Conservation (phyloP, 1,140 invertebrate genomes). For the Orchesella cincta region DNA sequence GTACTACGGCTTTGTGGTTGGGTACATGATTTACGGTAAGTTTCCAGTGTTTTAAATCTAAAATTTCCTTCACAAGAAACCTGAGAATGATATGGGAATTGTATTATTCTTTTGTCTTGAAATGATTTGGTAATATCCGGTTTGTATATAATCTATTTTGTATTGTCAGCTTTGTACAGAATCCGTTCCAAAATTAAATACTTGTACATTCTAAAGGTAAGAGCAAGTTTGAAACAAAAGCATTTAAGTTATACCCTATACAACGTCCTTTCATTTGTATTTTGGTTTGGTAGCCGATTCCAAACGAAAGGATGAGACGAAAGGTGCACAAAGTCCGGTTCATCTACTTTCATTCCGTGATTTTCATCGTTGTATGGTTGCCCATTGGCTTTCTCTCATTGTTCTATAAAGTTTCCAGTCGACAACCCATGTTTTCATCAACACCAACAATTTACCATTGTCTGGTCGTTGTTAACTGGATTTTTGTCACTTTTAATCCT, state of each 20-base stretch:
- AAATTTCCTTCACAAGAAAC: background rate
- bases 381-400: background rate
- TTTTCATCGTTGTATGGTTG: background rate
- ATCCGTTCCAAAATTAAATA: background rate
- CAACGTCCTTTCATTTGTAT: background rate
- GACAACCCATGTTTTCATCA: background rate
- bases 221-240: background rate
- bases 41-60: background rate
- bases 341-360: background rate
- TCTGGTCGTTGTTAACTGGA: background rate
- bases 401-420: background rate
- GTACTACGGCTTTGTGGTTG: background rate
- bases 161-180: background rate
- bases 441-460: background rate
- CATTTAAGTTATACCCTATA: background rate
- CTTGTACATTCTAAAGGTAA: conserved; percentile 9
- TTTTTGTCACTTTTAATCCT: background rate
- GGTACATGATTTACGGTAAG: background rate
- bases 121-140: too few species aligned
- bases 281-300: background rate
- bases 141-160: background rate
- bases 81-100: background rate
- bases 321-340: background rate
- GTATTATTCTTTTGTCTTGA: background rate
- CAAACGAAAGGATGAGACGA: background rate